Evolutionary conservation across 2,888 invertebrate genomes (phyloP).

Genomic region (Lochmaea capreae): DNA sequence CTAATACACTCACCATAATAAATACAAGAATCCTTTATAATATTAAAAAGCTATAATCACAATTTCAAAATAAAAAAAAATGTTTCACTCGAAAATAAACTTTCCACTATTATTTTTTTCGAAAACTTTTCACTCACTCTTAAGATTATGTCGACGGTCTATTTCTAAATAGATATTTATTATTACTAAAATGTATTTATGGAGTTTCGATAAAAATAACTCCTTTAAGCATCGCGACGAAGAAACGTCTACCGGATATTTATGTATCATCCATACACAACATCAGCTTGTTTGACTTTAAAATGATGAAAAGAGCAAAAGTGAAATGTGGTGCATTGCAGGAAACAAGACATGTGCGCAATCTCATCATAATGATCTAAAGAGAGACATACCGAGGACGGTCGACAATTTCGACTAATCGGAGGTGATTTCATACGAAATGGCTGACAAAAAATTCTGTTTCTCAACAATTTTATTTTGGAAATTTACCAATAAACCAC

Average conservation of each 20-base stretch:
- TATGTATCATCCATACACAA: background rate
- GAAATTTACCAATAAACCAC: too few relatives aligned
- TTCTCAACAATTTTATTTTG: too few relatives aligned
- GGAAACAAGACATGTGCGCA: slow-evolving; percentile 43
- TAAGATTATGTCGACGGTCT: background rate
- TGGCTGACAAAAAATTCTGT: background rate
- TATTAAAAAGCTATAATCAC: too few relatives aligned
- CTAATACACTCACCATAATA: background rate
- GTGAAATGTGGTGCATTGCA: slow-evolving; percentile 49
- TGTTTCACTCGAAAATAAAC: background rate
- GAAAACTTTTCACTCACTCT: slow-evolving; percentile 6
- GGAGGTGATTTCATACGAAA: background rate
- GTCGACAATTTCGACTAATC: slow-evolving; percentile 6
- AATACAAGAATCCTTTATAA: background rate
- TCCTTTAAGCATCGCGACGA: background rate
- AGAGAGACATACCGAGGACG: background rate
- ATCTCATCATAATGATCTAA: slow-evolving; percentile 8
- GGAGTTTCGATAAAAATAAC: slow-evolving; percentile 19
- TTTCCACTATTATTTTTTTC: background rate
- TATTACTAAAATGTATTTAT: slow-evolving; percentile 6
- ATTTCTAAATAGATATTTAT: slow-evolving; percentile 10
- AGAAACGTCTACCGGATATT: background rate
- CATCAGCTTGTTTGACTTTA: slow-evolving; percentile 8
- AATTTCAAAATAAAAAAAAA: too few relatives aligned
- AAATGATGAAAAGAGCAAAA: slow-evolving; percentile 28